phyloP scores from a whole-genome alignment of 1,140 invertebrate species.

The Zaprionus gabonicus region DNA sequence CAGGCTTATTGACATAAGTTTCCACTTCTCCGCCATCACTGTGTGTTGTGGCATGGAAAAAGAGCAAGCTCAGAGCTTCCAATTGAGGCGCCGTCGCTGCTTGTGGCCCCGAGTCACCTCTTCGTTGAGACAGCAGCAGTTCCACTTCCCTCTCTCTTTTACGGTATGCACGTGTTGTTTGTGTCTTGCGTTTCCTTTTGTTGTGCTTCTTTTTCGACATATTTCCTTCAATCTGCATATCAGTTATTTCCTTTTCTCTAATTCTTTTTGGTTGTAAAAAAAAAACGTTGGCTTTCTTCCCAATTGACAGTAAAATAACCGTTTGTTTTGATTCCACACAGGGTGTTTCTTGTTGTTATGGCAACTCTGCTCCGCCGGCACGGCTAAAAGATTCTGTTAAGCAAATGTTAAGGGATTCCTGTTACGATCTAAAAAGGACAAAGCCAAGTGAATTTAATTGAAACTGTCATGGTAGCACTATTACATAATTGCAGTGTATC shows the following conservation, averaged over 20 bases:
- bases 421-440: no score
- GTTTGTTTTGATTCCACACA: neutral
- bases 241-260: neutral
- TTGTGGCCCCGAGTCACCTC: constrained; percentile 10
- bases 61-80: constrained; percentile 47
- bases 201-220: constrained; percentile 5
- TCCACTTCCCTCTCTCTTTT: constrained; percentile 69
- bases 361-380: neutral
- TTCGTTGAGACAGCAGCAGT: constrained; percentile 36
- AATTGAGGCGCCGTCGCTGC: neutral
- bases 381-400: no score
- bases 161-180: constrained; percentile 60
- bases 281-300: neutral
- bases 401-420: no score
- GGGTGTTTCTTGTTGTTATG: neutral
- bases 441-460: no score
- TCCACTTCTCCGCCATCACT: neutral
- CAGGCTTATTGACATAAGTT: neutral
- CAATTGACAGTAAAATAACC: neutral
- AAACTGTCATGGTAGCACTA: no score
- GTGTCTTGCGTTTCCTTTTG: constrained; percentile 61
- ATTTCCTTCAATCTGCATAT: constrained; percentile 10
- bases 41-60: constrained; percentile 52
- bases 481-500: no score
- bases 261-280: neutral